Base-by-base conservation (phyloP, 2,888 invertebrate species). In the Lycocerus yunnanus region DNA sequence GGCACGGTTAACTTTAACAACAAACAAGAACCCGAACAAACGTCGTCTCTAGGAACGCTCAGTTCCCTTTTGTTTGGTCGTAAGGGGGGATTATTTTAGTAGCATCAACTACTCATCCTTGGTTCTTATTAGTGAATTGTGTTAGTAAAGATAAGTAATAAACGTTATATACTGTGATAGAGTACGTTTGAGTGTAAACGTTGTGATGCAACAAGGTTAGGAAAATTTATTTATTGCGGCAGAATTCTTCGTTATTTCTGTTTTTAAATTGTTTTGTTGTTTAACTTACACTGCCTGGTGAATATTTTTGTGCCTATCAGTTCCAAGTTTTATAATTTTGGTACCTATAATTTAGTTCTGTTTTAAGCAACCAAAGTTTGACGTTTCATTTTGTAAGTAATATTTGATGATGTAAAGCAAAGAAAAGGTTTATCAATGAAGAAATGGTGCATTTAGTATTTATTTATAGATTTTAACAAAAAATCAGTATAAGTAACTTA, bases 41-140 rank as follows among this genome's bases (percentile, higher is more conserved):
- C 79, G 15, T 77, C 78, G 66, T 89, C 92, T 68, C 89, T 95
- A 43, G 95, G 95, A 73, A 94, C 94, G 63, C 91, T 95, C 78
- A 94, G 94, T 87, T 92, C 93, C 74, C 88, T 95, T 82, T 88
- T 95, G 68, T 96, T 96, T 86, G 95, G 95, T 58, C 90, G 96
- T 77, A 96, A 96, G 84, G 96, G 96, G 68, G 96, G 95, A 69
- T 89, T 95, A 81, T 90, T 95, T 82, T 93, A 92, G 80, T 66
- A 27, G 61, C 18, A 15, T 15, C n/a, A n/a, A n/a, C 16, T 8
- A 10, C 61, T 61, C 15, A 61, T 13, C 11, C 3, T 15, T 61
- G 61, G 61, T 61, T 61, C 18, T 18, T 15, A 3, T 16, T 18
- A 16, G 61, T 61, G 61, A 61, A 43, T 43, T 43, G 43, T 43